These are phyloP conservation scores for Sicus ferrugineus DNA, from an alignment of 2,888 invertebrate genomes.

Conservation along the genomic window DNA sequence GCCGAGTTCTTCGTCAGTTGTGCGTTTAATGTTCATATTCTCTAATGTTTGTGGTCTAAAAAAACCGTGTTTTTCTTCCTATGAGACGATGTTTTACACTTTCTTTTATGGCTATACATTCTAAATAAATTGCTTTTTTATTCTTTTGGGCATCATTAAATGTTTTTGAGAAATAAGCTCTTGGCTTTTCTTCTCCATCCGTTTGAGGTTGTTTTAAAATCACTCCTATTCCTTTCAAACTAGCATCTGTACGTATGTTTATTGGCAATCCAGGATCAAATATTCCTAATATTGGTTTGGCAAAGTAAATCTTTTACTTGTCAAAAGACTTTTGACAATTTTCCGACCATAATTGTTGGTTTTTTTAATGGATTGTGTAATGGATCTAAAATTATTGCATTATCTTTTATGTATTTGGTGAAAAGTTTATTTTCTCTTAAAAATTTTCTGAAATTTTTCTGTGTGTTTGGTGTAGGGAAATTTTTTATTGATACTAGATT, in stretches of 20 bases:
- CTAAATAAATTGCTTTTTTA: slow-evolving; percentile 41
- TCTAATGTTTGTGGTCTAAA: slow-evolving; percentile 26
- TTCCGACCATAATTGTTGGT: slow-evolving; percentile 37
- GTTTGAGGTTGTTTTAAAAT: slow-evolving; percentile 40
- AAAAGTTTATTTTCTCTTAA: slow-evolving; percentile 41
- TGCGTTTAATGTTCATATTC: slow-evolving; percentile 39
- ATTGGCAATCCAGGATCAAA: slow-evolving; percentile 41
- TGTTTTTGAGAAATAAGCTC: slow-evolving; percentile 40
- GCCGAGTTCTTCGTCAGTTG: slow-evolving; percentile 37
- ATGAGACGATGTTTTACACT: slow-evolving; percentile 38
- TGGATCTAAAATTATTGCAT: slow-evolving; percentile 39
- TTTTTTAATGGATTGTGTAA: slow-evolving; percentile 40
- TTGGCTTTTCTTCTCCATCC: slow-evolving; percentile 38
- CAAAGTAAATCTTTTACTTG: slow-evolving; percentile 38
- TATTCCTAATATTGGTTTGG: slow-evolving; percentile 38
- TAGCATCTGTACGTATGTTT: slow-evolving; percentile 40
- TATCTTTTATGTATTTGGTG: slow-evolving; percentile 40
- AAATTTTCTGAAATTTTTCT: slow-evolving; percentile 39
- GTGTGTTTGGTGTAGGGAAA: slow-evolving; percentile 40
- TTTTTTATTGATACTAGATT: slow-evolving; percentile 39
- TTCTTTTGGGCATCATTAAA: slow-evolving; percentile 40
- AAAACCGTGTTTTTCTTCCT: slow-evolving; percentile 18
- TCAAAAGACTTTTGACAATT: slow-evolving; percentile 39
- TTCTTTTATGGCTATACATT: slow-evolving; percentile 42
- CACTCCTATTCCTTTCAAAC: slow-evolving; percentile 39